Evolutionary conservation across 2,113 vertebrate species (phyloP).

Genomic region (Pungitius pungitius): DNA sequence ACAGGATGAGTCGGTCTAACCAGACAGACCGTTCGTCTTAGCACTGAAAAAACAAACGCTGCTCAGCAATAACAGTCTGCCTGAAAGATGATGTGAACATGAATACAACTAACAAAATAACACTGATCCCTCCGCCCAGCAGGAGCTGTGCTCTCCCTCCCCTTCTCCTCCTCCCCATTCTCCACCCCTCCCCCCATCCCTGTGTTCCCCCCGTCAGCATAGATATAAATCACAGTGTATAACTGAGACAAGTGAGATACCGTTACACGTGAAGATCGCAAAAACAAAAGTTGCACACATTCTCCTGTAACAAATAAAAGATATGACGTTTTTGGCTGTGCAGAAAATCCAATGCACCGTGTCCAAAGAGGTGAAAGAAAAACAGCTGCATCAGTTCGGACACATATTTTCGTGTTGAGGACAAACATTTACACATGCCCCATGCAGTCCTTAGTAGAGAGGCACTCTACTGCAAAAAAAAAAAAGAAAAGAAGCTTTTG

Average conservation of each 20-base stretch:
- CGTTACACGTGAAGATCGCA: not conserved
- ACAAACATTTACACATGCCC: constrained; percentile 7
- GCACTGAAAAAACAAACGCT: constrained; percentile 24
- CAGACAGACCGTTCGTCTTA: constrained; percentile 43
- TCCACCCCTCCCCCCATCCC: constrained; percentile 31
- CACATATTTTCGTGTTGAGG: constrained; percentile 5
- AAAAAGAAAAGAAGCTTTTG: not conserved
- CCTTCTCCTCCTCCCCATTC: constrained; percentile 38
- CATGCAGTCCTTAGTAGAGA: not conserved
- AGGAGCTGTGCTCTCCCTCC: constrained; percentile 48
- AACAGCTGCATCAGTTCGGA: constrained; percentile 17
- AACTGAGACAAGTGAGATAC: constrained; percentile 19
- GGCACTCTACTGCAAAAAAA: not conserved
- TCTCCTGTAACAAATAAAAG: not conserved
- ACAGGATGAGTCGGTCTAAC: constrained; percentile 35
- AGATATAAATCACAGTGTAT: constrained; percentile 47
- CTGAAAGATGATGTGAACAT: constrained; percentile 44
- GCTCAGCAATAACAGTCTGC: constrained; percentile 22
- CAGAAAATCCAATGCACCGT: constrained; percentile 14
- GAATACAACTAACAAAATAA: constrained; percentile 65
- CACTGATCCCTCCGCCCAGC: constrained; percentile 61
- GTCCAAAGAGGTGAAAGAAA: not conserved
- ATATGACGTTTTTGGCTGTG: constrained; percentile 8
- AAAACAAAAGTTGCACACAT: not conserved
- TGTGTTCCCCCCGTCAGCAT: constrained; percentile 39